Evolutionary conservation across 2,113 vertebrate genomes (phyloP).

Genomic region (Aplodontia rufa): DNA sequence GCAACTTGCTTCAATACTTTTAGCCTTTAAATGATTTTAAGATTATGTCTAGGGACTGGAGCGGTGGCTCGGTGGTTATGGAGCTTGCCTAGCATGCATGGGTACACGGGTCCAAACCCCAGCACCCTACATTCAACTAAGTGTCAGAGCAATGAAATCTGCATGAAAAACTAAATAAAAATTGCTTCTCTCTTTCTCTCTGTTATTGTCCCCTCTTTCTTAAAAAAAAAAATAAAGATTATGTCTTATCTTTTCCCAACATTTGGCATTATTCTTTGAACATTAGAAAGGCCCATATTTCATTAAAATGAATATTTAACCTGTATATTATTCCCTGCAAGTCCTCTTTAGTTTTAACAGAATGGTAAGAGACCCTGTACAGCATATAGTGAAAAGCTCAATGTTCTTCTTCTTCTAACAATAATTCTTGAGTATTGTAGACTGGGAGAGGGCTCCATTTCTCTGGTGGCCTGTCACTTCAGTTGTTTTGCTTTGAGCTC

Average conservation of each 20-base stretch:
- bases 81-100: too few species aligned
- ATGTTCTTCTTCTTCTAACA: not conserved
- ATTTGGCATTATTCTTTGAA: slow-evolving; percentile 28
- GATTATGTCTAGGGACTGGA: not conserved
- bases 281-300: not conserved
- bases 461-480: not conserved
- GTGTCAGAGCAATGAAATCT: too few species aligned
- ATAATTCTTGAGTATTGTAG: not conserved
- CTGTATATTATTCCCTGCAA: not conserved
- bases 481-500: not conserved
- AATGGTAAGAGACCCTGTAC: not conserved
- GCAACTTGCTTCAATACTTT: not conserved
- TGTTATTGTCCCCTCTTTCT: too few species aligned
- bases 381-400: not conserved
- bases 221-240: too few species aligned
- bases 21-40: slow-evolving; percentile 37
- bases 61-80: too few species aligned
- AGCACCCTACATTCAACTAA: too few species aligned
- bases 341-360: not conserved
- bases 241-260: not conserved
- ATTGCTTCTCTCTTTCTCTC: too few species aligned
- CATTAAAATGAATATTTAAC: not conserved
- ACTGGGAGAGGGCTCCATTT: not conserved
- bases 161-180: too few species aligned
- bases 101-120: too few species aligned